Evolutionary conservation across 2,888 invertebrate species (phyloP), one percentile per base, ranked within the genome.

Genomic region (Phoenoteleia sp.): DNA sequence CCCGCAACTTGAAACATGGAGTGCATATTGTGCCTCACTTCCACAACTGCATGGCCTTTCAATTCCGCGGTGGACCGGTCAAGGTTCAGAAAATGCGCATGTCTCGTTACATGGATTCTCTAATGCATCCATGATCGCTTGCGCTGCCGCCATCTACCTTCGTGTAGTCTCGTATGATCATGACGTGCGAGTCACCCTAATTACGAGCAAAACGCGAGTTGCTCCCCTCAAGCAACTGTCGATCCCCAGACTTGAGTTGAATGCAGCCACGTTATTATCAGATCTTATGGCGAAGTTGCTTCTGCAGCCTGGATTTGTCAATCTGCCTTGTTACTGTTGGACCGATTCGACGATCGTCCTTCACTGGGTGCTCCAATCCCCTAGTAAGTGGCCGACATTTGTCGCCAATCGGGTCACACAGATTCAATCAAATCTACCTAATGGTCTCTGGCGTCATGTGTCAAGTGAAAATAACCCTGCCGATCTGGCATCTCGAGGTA

Each of bases 1-100:
- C 3, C 6, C 66, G 6, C 21, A 77, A 9, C 17, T 58, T 15
- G 52, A n/a, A 0, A 21, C 45, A 1, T 82, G 79, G 79, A 15
- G 5, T 3, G 7, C 21, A 13, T 62, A 71, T 45, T 58, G 36
- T 15, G 5, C 54, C 0, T 52, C 76, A 5, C 33, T 84, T 0
- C 19, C 42, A 15, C 11, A 39, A 5, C 39, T 84, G 23, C 21
- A 56, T 0, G 21, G 17, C 1, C 29, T 75, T 1, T 29, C 27
- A 9, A 64, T 80, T 4, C 71, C 71, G 21, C 80, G 75, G 15
- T 84, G 80, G 75, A 60, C 49, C 6, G 67, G 67, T 1, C 15
- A 23, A 29, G 33, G 15, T 7, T 13, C 45, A 21, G 33, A 17
- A 1, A 23, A 42, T 62, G 1, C 17, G 15, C n/a, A 4, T 33